Conservation (phyloP, 2,113 vertebrate species). For the Zosterops japonicus region DNA sequence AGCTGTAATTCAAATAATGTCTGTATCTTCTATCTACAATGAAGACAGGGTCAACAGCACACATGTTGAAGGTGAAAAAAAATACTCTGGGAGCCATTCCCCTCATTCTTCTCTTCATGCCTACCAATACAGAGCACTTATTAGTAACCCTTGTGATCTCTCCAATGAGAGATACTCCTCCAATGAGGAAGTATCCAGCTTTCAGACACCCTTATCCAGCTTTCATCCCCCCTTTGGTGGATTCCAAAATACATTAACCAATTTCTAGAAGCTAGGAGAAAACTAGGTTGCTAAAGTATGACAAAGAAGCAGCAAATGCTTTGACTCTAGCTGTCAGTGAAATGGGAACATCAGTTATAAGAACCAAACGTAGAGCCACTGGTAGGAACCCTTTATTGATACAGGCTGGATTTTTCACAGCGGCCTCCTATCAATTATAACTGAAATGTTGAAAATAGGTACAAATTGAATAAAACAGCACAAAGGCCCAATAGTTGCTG, state of each 20-base stretch:
- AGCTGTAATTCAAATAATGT: not conserved
- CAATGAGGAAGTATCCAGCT: not conserved
- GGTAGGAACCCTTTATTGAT: not conserved
- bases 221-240: not conserved
- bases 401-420: not conserved
- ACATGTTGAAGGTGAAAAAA: not conserved
- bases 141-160: not conserved
- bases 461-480: not conserved
- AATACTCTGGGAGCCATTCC: not conserved
- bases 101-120: not conserved
- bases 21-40: not conserved
- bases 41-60: not conserved
- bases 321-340: not conserved
- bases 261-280: not conserved
- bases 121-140: not conserved
- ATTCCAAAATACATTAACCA: not conserved
- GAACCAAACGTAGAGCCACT: not conserved
- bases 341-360: not conserved
- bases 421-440: not conserved
- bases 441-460: not conserved
- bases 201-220: not conserved
- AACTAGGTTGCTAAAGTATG: not conserved
- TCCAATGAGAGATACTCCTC: not conserved
- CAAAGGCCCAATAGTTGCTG: not conserved
- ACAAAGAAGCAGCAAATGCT: not conserved